Evolutionary conservation across 64 coral and sea anemone genomes (phyloP).

Genomic region (Actinia tenebrosa): DNA sequence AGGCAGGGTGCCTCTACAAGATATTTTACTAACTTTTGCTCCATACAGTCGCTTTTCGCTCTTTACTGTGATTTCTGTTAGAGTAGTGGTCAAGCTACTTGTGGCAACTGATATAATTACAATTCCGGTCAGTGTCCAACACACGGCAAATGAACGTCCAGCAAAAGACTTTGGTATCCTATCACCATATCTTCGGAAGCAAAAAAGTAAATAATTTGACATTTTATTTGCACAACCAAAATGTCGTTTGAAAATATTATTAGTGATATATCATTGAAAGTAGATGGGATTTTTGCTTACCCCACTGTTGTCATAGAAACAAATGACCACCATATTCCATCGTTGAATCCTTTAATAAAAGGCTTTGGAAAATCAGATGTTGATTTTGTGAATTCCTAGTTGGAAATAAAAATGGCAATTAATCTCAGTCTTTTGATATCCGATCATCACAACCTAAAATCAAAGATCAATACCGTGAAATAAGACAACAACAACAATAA

Average conservation of each 20-base stretch:
- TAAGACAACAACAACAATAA: too few relatives aligned
- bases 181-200: conserved; percentile 43
- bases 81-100: conserved; percentile 39
- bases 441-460: too few relatives aligned
- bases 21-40: conserved; percentile 22
- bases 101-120: conserved; percentile 49
- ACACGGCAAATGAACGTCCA: conserved; percentile 48
- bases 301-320: conserved; percentile 58
- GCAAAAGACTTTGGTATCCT: conserved; percentile 19
- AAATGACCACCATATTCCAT: conserved; percentile 55
- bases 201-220: too few relatives aligned
- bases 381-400: neutral
- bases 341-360: conserved; percentile 25
- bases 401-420: neutral
- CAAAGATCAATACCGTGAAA: too few relatives aligned
- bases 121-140: conserved; percentile 52
- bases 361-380: conserved; percentile 7
- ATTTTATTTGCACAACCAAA: too few relatives aligned
- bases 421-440: neutral
- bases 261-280: neutral
- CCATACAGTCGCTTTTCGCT: conserved; percentile 23
- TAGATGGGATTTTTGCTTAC: conserved; percentile 3
- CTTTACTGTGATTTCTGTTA: conserved; percentile 36
- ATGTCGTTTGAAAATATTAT: too few relatives aligned
- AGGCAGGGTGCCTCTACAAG: too few relatives aligned